Percentiles rank a stretch among this genome's conserved stretches.
Evolutionary conservation across 2,888 invertebrate genomes (phyloP).

Genomic region (Smittia sp.): DNA sequence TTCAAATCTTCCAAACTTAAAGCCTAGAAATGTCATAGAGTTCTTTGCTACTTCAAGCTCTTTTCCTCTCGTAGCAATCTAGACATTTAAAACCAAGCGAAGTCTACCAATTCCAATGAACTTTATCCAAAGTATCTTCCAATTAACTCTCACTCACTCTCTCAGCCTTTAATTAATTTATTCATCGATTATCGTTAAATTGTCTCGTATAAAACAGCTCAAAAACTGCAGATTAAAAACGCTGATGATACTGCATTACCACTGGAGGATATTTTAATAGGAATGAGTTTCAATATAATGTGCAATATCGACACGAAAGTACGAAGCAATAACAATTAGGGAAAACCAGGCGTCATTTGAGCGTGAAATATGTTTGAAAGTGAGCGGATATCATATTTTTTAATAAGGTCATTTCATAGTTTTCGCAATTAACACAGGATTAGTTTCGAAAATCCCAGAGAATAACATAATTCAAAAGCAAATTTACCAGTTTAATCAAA

Average conservation of each 20-base stretch:
- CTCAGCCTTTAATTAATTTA: conserved; percentile 7
- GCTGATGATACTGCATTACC: conserved; percentile 5
- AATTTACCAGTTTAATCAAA: too few species aligned
- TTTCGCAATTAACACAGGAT: too few species aligned
- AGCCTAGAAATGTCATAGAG: too few species aligned
- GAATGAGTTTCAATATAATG: conserved; percentile 5
- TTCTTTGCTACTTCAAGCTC: background rate
- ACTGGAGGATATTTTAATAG: background rate
- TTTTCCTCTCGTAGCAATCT: too few species aligned
- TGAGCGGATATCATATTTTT: too few species aligned
- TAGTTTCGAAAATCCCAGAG: too few species aligned
- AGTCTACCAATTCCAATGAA: background rate
- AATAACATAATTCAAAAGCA: too few species aligned
- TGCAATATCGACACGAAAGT: conserved; percentile 26
- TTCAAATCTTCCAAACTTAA: too few species aligned
- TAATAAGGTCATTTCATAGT: too few species aligned
- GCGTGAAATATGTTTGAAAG: conserved; percentile 9
- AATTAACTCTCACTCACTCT: background rate
- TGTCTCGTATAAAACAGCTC: conserved; percentile 22
- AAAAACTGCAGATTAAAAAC: conserved; percentile 9
- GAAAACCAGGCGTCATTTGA: background rate
- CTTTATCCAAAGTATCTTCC: conserved; percentile 12
- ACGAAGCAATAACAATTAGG: conserved; percentile 35
- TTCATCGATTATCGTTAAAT: conserved; percentile 10
- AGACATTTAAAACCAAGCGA: background rate